A percentile compares a stretch with the other conserved stretches of the same genome.
phyloP scores from a whole-genome alignment of 2,113 vertebrate species.

The Prinia subflava region DNA sequence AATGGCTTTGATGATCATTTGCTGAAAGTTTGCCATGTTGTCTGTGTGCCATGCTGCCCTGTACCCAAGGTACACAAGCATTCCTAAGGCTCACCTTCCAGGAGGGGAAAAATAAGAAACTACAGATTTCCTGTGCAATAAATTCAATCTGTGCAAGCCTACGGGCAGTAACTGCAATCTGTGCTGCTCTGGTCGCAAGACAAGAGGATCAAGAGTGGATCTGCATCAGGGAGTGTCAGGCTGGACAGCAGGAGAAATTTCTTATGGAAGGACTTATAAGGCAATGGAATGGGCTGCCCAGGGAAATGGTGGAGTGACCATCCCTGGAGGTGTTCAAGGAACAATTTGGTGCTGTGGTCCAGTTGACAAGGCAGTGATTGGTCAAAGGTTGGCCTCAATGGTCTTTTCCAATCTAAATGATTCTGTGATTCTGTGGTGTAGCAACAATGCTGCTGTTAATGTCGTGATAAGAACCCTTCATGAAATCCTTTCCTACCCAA shows the following conservation, averaged over 20 bases:
- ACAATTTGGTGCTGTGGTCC: fast-evolving
- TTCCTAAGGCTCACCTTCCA: background rate
- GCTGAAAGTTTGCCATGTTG: constrained; percentile 9
- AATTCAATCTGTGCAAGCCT: background rate
- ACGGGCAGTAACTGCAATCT: background rate
- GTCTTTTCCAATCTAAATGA: background rate
- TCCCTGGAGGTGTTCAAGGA: background rate
- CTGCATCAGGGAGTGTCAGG: background rate
- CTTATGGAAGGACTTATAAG: background rate
- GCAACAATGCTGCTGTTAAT: background rate
- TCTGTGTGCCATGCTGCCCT: background rate
- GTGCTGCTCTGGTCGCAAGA: background rate
- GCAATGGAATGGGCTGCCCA: background rate
- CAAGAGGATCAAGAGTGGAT: background rate
- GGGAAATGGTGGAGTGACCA: background rate
- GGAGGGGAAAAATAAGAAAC: background rate
- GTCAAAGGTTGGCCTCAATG: background rate
- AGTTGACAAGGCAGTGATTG: background rate
- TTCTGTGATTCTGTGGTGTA: background rate
- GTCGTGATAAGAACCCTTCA: background rate
- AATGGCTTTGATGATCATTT: constrained; percentile 32
- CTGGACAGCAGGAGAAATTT: background rate
- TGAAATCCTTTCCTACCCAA: background rate
- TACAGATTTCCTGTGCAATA: background rate
- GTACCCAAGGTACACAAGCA: background rate